Evolutionary conservation across 2,113 vertebrate genomes (phyloP), one percentile per base, ranked within the genome.

Genomic region (Oncorhynchus mykiss): DNA sequence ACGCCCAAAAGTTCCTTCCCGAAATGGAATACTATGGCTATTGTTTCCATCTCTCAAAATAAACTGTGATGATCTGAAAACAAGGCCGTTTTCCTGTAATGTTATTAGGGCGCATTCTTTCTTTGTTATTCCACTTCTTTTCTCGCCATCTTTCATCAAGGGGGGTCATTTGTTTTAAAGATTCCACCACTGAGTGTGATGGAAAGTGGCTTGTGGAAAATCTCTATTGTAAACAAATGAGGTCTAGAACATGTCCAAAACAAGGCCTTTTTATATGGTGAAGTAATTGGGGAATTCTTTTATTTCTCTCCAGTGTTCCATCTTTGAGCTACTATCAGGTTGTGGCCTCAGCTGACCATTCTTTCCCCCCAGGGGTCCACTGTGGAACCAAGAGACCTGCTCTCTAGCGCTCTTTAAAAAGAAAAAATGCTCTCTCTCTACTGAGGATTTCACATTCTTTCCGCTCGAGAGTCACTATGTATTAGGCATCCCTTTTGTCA

Each of bases 391-490:
- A 22, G 67, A 25, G 70, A 27, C 70, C 48, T 74, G n/a, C 48
- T 7, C 13, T 8, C 5, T 31, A 6, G 31, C 5, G 31, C 5
- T 31, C 31, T 31, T 31, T 31, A 5, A 31, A 31, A 31, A 27
- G 2, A 31, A 31, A 31, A 31, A 31, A 1, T 31, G 5, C 31
- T 34, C 31, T 5, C 81, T 29, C 77, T 54, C 78, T 72, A 79
- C 64, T 29, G 74, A 80, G 88, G 89, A 83, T 88, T 91, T 90
- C 88, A 91, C 89, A 92, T 93, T 94, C 91, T 91, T 93, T 93
- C 91, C 86, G 80, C 90, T 89, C 24, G 72, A 84, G 86, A 82
- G 88, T 93, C 89, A 83, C 72, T 78, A 80, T 85, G 86, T 82
- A 88, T 91, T 91, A 90, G 80, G 76, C 62, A 64, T 78, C 71